Percentiles rank a stretch among this genome's conserved stretches.
Conservation (phyloP, 2,888 invertebrate species). For the Epinotia nisella region DNA sequence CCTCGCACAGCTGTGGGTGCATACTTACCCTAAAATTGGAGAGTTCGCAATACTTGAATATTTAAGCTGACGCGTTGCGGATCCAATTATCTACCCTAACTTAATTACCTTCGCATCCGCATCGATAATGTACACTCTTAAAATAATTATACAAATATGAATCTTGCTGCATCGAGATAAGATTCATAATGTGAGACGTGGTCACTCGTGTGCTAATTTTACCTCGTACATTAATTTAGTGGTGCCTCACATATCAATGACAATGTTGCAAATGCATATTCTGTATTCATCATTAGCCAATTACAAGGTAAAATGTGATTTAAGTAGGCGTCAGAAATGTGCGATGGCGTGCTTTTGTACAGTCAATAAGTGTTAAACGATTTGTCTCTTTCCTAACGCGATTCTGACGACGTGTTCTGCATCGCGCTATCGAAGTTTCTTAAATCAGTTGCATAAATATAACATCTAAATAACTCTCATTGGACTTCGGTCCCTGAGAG, state of each 20-base stretch:
- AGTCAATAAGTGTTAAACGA: no score
- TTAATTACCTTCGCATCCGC: neutral
- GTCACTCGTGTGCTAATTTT: neutral
- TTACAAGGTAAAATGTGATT: slow-evolving; percentile 1
- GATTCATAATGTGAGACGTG: neutral
- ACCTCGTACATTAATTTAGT: slow-evolving; percentile 3
- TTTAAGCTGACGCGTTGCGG: neutral
- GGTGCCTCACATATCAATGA: slow-evolving; percentile 14
- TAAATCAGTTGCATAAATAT: no score
- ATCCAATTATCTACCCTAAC: slow-evolving; percentile 2
- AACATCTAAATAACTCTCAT: no score
- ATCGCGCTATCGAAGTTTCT: no score
- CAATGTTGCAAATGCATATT: neutral
- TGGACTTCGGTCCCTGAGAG: no score
- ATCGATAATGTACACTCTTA: neutral
- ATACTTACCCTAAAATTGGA: neutral
- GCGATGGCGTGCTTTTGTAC: neutral
- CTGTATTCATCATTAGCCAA: neutral
- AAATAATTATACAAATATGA: neutral
- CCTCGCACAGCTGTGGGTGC: no score
- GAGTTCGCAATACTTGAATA: neutral
- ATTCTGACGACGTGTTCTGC: no score
- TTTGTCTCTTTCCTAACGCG: no score
- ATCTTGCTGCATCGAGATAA: neutral
- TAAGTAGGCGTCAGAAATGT: neutral